Percentiles rank a stretch among this genome's conserved stretches.
Conservation (phyloP, 2,888 invertebrate species). For the Drosophila helvetica region DNA sequence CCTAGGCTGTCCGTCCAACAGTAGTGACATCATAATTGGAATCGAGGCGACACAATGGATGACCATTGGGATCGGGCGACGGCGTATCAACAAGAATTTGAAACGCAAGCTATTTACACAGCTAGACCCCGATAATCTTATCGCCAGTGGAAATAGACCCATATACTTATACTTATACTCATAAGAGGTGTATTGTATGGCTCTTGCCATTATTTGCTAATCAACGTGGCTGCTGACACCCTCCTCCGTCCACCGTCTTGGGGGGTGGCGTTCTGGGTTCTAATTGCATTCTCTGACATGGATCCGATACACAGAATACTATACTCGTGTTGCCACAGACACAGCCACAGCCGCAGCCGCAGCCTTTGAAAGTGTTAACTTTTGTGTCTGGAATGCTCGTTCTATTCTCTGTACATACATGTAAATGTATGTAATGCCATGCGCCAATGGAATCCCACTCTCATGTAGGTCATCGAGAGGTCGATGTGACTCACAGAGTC, state of each 20-base stretch:
- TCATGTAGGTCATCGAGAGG: constrained; percentile 44
- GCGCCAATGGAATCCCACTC: constrained; percentile 29
- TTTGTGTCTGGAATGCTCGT: constrained; percentile 42
- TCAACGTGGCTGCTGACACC: constrained; percentile 7
- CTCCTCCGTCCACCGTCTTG: constrained; percentile 12
- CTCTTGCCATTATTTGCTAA: constrained; percentile 42
- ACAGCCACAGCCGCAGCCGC: no score
- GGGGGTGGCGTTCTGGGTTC: constrained; percentile 36
- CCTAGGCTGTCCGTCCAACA: constrained; percentile 27
- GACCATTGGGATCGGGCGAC: constrained; percentile 3
- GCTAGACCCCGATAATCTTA: constrained; percentile 31
- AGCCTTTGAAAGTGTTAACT: constrained; percentile 63
- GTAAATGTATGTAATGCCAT: background rate
- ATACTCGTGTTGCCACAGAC: constrained; percentile 16
- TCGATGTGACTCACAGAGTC: constrained; percentile 26
- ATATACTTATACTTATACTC: background rate
- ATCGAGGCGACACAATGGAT: constrained; percentile 28
- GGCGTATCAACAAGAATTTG: constrained; percentile 3
- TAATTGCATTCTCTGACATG: constrained; percentile 60
- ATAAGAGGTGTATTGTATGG: background rate
- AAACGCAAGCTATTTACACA: constrained; percentile 30
- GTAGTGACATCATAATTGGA: constrained; percentile 73
- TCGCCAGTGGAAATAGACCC: constrained; percentile 12
- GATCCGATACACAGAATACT: constrained; percentile 34
- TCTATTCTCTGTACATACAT: background rate